phyloP scores from a whole-genome alignment of 2,113 vertebrate species.

The Suricata suricatta region DNA sequence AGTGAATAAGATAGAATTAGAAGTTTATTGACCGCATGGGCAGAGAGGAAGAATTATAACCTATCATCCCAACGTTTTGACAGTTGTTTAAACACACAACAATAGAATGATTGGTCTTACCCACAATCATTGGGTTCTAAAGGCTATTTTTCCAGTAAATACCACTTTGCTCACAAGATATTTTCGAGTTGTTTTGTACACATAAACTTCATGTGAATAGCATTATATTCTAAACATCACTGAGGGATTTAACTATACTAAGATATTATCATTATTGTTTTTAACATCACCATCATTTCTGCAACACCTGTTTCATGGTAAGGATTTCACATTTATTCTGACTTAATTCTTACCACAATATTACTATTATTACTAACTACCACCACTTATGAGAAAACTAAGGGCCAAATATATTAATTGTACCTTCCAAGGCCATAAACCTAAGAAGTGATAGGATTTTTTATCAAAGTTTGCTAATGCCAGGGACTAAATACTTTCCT shows the following conservation, averaged over 20 bases:
- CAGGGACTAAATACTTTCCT: not conserved
- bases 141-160: not conserved
- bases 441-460: not conserved
- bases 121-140: not conserved
- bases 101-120: not conserved
- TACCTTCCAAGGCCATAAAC: not conserved
- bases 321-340: not conserved
- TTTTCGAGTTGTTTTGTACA: not conserved
- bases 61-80: not conserved
- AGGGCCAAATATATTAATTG: not conserved
- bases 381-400: not conserved
- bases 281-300: not conserved
- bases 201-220: not conserved
- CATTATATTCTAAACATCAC: not conserved
- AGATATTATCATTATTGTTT: not conserved
- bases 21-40: not conserved
- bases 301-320: not conserved
- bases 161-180: not conserved
- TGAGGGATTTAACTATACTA: not conserved
- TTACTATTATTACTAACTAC: not conserved
- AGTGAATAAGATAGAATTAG: constrained; percentile 1
- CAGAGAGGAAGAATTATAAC: not conserved
- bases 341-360: not conserved
- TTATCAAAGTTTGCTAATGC: not conserved
- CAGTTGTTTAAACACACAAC: not conserved